These are phyloP conservation scores for Prietella phreatophila DNA, from an alignment of 2,113 vertebrate species.

Conservation along the genomic window DNA sequence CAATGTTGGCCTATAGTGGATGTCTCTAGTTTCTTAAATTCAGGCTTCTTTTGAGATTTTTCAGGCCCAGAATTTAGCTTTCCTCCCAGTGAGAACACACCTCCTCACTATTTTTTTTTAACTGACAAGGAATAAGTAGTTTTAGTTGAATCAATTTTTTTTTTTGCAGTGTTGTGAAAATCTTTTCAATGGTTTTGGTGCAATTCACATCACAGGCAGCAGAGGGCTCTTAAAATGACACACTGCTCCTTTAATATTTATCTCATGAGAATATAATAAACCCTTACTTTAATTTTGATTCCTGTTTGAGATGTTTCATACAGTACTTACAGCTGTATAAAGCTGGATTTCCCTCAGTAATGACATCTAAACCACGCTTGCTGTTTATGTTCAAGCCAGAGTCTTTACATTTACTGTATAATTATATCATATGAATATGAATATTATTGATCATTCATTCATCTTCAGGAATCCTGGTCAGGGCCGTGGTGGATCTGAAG, in stretches of 20 bases:
- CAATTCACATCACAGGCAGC: not conserved
- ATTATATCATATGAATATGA: not conserved
- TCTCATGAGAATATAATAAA: not conserved
- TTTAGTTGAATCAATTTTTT: not conserved
- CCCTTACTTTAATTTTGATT: not conserved
- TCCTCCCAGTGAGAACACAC: not conserved
- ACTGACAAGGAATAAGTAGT: not conserved
- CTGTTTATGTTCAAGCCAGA: not conserved
- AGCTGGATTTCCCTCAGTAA: not conserved
- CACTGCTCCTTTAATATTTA: not conserved
- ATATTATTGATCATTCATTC: not conserved
- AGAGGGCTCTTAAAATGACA: too few relatives aligned
- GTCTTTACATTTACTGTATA: not conserved
- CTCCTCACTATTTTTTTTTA: not conserved
- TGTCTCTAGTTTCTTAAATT: not conserved
- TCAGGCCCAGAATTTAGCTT: not conserved
- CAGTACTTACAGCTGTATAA: not conserved
- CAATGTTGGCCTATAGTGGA: not conserved
- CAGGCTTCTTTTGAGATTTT: not conserved
- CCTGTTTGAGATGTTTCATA: not conserved
- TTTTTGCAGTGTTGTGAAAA: not conserved
- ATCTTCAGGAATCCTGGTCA: not conserved
- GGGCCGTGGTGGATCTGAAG: not conserved
- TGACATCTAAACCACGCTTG: not conserved
- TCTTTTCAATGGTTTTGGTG: not conserved